Base-by-base conservation (phyloP, 2,113 vertebrate genomes). In the Lycaon pictus region DNA sequence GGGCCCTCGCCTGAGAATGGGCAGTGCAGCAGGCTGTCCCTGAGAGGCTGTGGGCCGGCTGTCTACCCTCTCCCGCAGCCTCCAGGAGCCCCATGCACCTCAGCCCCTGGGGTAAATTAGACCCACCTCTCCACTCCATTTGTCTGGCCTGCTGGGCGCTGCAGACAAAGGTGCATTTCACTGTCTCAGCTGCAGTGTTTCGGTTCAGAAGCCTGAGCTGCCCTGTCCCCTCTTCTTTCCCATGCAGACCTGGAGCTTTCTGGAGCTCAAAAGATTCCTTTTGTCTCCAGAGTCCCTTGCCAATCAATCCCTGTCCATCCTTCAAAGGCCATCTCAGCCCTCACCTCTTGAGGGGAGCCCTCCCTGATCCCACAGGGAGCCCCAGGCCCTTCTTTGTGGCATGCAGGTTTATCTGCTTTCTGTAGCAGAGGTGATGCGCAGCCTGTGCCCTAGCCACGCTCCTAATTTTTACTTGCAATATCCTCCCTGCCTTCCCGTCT, bases 261-360 rank as follows among this genome's bases (percentile, higher is more conserved):
- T 37, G 35, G 37, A 91, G 56, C 53, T 27, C 35, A 7, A 25
- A 7, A 25, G 62, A 11, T 53, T 60, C 80, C 23, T 84, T 53
- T 81, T 11, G 37, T 80, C 60, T 90, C 84, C 35, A 9, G 53
- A 88, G n/a, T 56, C 55, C 94, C 32, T 72, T 67, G 62, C 2
- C 7, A 10, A 13, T 15, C 80, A 19, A 56, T 74, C 29, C 76
- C 56, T 81, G 65, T 22, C 23, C 20, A 62, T 32, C 67, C 58
- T 90, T 81, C 56, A 92, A 89, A 76, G 71, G 7, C 55, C 65
- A 29, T 17, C 69, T 87, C 1, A 5, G 23, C 25, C 25, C 43
- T 92, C 8, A 60, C 48, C 89, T 90, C 76, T 74, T 93, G 82
- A 37, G 79, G 60, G 71, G 56, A 96, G 60, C 37, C 76, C 35